These are phyloP conservation scores for Nylanderia fulva DNA, from an alignment of 1,140 invertebrate species.

Conservation along the genomic window DNA sequence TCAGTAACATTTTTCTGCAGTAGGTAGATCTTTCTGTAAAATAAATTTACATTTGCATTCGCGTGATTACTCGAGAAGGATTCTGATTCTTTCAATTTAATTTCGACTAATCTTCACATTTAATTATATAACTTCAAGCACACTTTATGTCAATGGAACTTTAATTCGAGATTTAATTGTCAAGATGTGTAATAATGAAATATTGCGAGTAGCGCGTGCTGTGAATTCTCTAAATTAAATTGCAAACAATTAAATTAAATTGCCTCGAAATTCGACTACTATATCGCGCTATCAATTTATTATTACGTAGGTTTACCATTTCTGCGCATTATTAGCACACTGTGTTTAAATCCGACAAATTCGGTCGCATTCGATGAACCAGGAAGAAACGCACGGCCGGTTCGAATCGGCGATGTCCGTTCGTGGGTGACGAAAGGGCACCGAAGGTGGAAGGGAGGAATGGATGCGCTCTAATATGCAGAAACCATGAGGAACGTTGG, in stretches of 20 bases:
- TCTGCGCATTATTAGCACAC: neutral
- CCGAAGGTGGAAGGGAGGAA: neutral
- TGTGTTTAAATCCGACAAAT: conserved; percentile 34
- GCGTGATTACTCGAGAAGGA: neutral
- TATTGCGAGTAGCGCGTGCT: neutral
- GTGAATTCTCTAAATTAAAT: neutral
- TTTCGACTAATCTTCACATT: neutral
- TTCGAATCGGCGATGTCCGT: conserved; percentile 33
- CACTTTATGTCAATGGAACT: neutral
- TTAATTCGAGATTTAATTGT: neutral
- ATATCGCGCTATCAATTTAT: neutral
- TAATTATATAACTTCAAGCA: conserved; percentile 1
- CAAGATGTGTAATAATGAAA: neutral
- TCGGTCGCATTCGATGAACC: conserved; percentile 14
- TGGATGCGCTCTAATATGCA: conserved; percentile 64
- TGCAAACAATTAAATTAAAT: too few species aligned
- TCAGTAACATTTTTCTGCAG: neutral
- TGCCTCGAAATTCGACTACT: neutral
- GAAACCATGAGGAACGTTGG: conserved; percentile 69
- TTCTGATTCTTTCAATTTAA: neutral
- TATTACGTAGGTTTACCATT: neutral
- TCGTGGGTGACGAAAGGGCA: conserved; percentile 28
- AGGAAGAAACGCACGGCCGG: conserved; percentile 31
- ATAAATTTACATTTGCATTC: neutral
- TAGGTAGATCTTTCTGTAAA: neutral